Conservation (phyloP, 1,140 invertebrate genomes). For the Drosophila parvula region DNA sequence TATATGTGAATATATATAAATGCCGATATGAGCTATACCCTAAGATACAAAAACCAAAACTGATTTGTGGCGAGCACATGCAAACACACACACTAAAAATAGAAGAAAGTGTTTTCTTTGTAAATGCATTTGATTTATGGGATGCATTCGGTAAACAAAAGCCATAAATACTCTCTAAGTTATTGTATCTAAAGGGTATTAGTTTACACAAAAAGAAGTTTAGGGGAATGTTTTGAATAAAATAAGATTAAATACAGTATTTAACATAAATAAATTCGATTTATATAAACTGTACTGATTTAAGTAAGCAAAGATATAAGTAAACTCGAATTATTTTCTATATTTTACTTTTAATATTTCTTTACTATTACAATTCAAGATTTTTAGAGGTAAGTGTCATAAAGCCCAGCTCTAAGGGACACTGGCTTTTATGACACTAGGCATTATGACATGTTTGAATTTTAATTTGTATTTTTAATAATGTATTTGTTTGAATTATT, state of each 20-base stretch:
- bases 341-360: too few species aligned
- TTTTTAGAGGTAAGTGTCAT: too few species aligned
- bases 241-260: not conserved
- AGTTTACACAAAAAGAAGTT: not conserved
- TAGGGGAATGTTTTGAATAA: not conserved
- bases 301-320: too few species aligned
- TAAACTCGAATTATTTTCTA: not conserved
- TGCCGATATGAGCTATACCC: conserved; percentile 15
- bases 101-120: conserved; percentile 34
- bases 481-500: too few species aligned
- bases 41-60: conserved; percentile 1
- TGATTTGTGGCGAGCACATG: conserved; percentile 27
- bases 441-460: not conserved
- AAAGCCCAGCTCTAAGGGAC: too few species aligned
- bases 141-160: conserved; percentile 17
- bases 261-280: not conserved
- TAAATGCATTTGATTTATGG: conserved; percentile 32
- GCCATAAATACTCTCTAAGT: not conserved
- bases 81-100: conserved; percentile 24
- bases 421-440: too few species aligned
- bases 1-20: not conserved
- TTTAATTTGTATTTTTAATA: not conserved
- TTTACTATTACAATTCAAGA: too few species aligned
- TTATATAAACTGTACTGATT: not conserved
- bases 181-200: not conserved